phyloP scores from a whole-genome alignment of 1,140 invertebrate species.

The Heterodera schachtii region DNA sequence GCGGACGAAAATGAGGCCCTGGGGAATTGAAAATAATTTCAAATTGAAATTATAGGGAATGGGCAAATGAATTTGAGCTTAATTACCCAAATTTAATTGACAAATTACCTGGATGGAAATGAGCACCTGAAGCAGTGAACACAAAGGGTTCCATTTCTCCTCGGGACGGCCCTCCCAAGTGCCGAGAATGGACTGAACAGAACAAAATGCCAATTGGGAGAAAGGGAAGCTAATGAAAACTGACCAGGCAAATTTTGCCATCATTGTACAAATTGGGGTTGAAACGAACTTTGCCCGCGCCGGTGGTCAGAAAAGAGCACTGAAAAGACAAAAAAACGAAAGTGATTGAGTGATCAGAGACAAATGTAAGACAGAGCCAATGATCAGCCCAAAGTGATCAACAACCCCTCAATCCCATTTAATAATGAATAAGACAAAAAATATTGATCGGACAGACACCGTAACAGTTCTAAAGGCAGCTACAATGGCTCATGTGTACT shows the following conservation, averaged over 20 bases:
- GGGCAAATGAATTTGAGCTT: too few species aligned
- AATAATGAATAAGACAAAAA: too few species aligned
- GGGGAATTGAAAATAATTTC: too few species aligned
- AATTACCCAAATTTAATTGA: too few species aligned
- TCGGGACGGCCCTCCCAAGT: conserved; percentile 98
- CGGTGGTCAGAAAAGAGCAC: conserved; percentile 73
- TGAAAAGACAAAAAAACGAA: background rate
- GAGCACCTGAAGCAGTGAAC: conserved; percentile 82
- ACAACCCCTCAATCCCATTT: too few species aligned
- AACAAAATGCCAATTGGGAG: background rate
- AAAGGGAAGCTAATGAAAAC: background rate
- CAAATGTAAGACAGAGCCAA: too few species aligned
- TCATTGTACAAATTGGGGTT: conserved; percentile 73
- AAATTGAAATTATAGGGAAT: too few species aligned
- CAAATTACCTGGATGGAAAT: conserved; percentile 82
- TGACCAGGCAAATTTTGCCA: conserved; percentile 72
- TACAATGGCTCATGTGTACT: too few species aligned
- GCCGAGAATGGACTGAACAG: conserved; percentile 70
- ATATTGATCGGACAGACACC: too few species aligned
- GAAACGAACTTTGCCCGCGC: conserved; percentile 71
- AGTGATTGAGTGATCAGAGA: too few species aligned
- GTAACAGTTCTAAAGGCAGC: too few species aligned
- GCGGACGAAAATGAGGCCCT: conserved; percentile 80
- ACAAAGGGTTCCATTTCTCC: conserved; percentile 97
- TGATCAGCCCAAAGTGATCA: too few species aligned